phyloP scores from a whole-genome alignment of 2,888 invertebrate species.

The Drosophila austrosaltans region DNA sequence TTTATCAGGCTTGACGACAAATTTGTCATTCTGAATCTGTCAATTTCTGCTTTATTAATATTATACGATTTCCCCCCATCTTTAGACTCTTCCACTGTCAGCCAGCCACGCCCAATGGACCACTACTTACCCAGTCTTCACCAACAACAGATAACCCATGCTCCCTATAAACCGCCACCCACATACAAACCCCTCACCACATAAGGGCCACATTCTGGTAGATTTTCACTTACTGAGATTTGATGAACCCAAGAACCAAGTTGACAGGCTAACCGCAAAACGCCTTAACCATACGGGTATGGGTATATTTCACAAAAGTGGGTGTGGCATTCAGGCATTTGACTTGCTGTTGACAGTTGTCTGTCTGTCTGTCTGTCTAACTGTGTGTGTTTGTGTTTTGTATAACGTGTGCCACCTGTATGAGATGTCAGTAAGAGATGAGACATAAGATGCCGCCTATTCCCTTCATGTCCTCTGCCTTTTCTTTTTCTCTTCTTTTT shows the following conservation, averaged over 20 bases:
- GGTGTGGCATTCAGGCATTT: conserved; percentile 52
- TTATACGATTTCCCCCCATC: conserved; percentile 57
- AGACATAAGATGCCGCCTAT: conserved; percentile 11
- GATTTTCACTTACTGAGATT: conserved; percentile 73
- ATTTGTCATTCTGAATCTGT: conserved; percentile 82
- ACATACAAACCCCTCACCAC: background rate
- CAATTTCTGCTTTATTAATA: conserved; percentile 81
- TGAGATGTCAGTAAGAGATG: conserved; percentile 6
- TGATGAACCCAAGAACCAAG: conserved; percentile 56
- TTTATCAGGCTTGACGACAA: conserved; percentile 81
- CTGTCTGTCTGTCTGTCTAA: conserved; percentile 22
- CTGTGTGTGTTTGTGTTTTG: conserved; percentile 23
- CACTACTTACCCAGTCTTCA: background rate
- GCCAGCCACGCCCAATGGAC: conserved; percentile 1
- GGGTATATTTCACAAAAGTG: conserved; percentile 6
- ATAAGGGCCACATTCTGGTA: conserved; percentile 14
- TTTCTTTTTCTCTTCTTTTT: background rate
- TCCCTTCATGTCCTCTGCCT: background rate
- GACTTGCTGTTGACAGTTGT: conserved; percentile 65
- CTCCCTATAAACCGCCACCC: background rate
- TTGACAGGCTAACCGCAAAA: conserved; percentile 53
- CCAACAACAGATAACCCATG: conserved; percentile 1
- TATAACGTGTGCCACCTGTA: conserved; percentile 27
- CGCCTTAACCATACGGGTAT: conserved; percentile 29
- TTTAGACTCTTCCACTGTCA: background rate